phyloP scores from a whole-genome alignment of 2,888 invertebrate species.

The Sericinus montela region DNA sequence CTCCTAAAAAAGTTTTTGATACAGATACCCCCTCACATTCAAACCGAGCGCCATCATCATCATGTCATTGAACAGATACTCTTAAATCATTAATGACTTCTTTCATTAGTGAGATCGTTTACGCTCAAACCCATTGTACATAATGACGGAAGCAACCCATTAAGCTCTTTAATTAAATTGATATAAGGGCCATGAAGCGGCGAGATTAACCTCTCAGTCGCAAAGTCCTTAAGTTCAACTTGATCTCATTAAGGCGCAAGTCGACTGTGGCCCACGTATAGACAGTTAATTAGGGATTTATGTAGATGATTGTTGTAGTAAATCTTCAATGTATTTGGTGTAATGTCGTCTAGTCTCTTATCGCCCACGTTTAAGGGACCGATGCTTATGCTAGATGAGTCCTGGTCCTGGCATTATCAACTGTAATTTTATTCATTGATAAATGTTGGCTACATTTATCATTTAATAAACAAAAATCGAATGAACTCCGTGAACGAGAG shows the following conservation, averaged over 20 bases:
- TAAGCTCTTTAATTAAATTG: constrained; percentile 2
- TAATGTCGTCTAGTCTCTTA: no score
- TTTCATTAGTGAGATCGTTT: neutral
- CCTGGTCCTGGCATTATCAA: no score
- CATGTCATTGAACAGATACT: no score
- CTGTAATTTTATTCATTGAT: no score
- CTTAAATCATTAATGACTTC: neutral
- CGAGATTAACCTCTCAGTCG: constrained; percentile 9
- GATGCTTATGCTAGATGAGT: no score
- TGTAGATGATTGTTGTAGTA: constrained; percentile 6
- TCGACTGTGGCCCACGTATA: neutral
- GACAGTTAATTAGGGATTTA: constrained; percentile 9
- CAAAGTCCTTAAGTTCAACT: neutral
- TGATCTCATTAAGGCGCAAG: neutral
- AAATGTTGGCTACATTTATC: no score
- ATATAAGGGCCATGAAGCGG: constrained; percentile 9
- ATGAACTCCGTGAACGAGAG: no score
- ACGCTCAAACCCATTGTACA: neutral
- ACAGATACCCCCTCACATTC: no score
- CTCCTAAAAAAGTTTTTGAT: no score
- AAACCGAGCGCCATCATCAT: neutral
- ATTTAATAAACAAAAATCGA: no score
- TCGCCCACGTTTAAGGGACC: no score
- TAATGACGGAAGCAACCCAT: neutral
- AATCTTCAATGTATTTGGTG: neutral